Evolutionary conservation across 2,888 invertebrate genomes (phyloP), one percentile per base, ranked within the genome.

Genomic region (Caenorhabditis zanzibari): DNA sequence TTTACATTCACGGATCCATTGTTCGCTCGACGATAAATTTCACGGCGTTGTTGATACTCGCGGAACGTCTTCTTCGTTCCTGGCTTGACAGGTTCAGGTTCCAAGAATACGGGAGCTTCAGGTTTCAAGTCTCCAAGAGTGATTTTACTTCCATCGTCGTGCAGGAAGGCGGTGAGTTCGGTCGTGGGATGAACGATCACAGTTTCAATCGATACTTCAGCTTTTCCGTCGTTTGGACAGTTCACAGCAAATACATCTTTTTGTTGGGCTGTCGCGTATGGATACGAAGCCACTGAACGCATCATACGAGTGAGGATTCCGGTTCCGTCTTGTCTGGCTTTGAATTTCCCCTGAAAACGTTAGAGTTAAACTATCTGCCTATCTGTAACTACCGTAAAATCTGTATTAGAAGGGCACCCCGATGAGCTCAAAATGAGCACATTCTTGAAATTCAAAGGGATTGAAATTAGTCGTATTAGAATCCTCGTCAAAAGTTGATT

Each of bases 31-130:
- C 71, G 81, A 32, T 63, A 81, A 9, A 56, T 47, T 19, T 81
- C 81, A n/a, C 81, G 71, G 12, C 64, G 63, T 35, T 49, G 24
- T 47, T 81, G 81, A 32, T 75, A 81, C n/a, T 81, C 81, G 0
- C 81, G 81, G 75, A 75, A 81, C 19, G 69, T 81, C 63, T 81
- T 75, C 16, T 41, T 26, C 12, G 10, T 12, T 0, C 28, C 12
- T 26, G 56, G 54, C 14, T 19, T 19, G 9, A 26, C 61, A 26
- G 19, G n/a, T 3, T 44, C 59, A 16, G 16, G 24, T 14, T 54
- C 54, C 14, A 26, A 22, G 35, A n/a, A 19, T 2, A 10, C 16
- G 0, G n/a, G 63, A 32, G 16, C 22, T 41, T 79, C 71, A 35
- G 59, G 44, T 26, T 79, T 79, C 58, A 79, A 24, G 26, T 79